These are phyloP conservation scores for Trachelus tabidus DNA, from an alignment of 2,888 invertebrate species.

Conservation along the genomic window DNA sequence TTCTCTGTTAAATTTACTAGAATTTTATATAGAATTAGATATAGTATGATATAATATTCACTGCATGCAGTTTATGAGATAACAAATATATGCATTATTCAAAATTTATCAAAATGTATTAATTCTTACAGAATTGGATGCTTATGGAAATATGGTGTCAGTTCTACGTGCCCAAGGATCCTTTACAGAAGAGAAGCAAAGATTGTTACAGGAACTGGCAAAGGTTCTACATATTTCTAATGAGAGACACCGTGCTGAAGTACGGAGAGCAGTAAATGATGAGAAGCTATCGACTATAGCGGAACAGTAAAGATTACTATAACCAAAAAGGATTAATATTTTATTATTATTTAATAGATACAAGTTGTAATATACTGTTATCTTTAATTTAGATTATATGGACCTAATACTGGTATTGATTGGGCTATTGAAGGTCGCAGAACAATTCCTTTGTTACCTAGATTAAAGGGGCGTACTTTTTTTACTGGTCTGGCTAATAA, in stretches of 20 bases:
- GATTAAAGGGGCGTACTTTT: constrained; percentile 86
- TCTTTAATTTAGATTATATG: constrained; percentile 68
- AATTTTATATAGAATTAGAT: background rate
- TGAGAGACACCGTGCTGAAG: constrained; percentile 92
- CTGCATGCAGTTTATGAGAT: background rate
- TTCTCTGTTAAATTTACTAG: background rate
- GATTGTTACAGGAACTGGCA: constrained; percentile 85
- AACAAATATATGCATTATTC: background rate
- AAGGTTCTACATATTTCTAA: constrained; percentile 85
- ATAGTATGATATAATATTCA: background rate
- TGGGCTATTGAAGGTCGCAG: constrained; percentile 92
- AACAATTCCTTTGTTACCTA: constrained; percentile 83
- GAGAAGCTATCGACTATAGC: constrained; percentile 90
- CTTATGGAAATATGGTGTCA: constrained; percentile 89
- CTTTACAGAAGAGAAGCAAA: constrained; percentile 85
- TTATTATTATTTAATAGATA: background rate
- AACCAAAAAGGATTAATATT: background rate
- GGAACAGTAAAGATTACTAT: constrained; percentile 77
- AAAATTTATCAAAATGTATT: constrained; percentile 8
- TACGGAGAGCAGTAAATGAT: constrained; percentile 91
- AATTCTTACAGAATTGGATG: constrained; percentile 83
- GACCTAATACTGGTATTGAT: constrained; percentile 71
- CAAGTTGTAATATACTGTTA: background rate
- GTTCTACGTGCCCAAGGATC: constrained; percentile 93
- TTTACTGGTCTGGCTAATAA: constrained; percentile 87